A percentile compares a stretch with the other conserved stretches of the same genome.
These are phyloP conservation scores for Mylabris sibirica DNA, from an alignment of 2,888 invertebrate species.

Conservation along the genomic window DNA sequence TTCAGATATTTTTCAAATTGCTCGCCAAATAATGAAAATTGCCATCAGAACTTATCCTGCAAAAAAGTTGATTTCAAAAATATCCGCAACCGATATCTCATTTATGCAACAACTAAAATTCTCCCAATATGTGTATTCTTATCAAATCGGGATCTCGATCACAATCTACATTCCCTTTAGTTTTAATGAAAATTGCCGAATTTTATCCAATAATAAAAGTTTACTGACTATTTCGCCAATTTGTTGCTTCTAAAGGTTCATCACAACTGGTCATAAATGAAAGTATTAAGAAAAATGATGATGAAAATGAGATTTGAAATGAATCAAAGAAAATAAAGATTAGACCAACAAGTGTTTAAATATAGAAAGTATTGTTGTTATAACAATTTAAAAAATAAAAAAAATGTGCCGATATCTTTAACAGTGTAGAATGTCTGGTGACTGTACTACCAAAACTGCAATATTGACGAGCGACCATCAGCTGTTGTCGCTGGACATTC, in stretches of 20 bases:
- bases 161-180: no score
- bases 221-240: no score
- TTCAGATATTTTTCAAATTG: no score
- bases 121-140: no score
- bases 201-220: no score
- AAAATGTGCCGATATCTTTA: slow-evolving; percentile 28
- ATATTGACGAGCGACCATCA: slow-evolving; percentile 89
- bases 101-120: no score
- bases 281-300: neutral
- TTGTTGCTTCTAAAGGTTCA: neutral
- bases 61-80: no score
- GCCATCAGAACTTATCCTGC: no score
- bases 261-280: neutral
- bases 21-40: no score
- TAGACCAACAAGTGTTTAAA: slow-evolving; percentile 27
- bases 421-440: slow-evolving; percentile 61
- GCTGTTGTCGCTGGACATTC: slow-evolving; percentile 65
- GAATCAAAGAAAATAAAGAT: slow-evolving; percentile 24
- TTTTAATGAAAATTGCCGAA: no score
- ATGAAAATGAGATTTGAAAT: neutral
- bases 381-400: slow-evolving; percentile 10
- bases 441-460: slow-evolving; percentile 95
- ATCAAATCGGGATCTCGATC: no score
- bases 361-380: neutral
- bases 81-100: no score